phyloP scores from a whole-genome alignment of 1,140 invertebrate genomes.

The Lasioglossum baleicum region DNA sequence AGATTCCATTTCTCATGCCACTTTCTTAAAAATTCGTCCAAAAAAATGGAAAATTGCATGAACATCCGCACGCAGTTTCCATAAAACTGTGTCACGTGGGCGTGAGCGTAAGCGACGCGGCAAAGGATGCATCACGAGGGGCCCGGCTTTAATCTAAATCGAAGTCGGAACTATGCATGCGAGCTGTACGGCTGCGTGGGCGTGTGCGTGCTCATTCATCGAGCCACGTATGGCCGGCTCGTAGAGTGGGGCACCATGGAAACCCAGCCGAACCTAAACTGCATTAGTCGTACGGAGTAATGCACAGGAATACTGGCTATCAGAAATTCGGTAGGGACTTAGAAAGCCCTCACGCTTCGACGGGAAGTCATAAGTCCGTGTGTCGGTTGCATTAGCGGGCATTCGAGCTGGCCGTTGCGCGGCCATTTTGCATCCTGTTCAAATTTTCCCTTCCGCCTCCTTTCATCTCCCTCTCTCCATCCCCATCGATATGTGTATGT shows the following conservation, averaged over 20 bases:
- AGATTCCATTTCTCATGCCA: no score
- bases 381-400: constrained; percentile 25
- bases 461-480: no score
- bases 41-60: no score
- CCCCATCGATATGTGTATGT: no score
- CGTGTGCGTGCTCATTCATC: neutral
- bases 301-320: constrained; percentile 28
- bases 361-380: constrained; percentile 29
- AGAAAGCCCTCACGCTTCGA: constrained; percentile 35
- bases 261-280: constrained; percentile 56
- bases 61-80: no score
- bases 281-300: constrained; percentile 51
- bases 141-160: constrained; percentile 72
- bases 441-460: neutral
- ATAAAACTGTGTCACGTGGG: neutral
- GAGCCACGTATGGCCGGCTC: neutral
- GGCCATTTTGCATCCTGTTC: neutral
- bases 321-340: constrained; percentile 54
- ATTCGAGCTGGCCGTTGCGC: neutral
- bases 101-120: constrained; percentile 62
- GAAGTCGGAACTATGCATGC: constrained; percentile 64
- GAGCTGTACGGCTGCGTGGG: neutral
- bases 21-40: no score
- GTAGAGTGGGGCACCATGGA: constrained; percentile 25
- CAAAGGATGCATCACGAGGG: constrained; percentile 72